Evolutionary conservation across 2,797 vertebrate genomes (phyloP), one percentile per base, ranked within the genome.

Genomic region (Labeo calbasu): DNA sequence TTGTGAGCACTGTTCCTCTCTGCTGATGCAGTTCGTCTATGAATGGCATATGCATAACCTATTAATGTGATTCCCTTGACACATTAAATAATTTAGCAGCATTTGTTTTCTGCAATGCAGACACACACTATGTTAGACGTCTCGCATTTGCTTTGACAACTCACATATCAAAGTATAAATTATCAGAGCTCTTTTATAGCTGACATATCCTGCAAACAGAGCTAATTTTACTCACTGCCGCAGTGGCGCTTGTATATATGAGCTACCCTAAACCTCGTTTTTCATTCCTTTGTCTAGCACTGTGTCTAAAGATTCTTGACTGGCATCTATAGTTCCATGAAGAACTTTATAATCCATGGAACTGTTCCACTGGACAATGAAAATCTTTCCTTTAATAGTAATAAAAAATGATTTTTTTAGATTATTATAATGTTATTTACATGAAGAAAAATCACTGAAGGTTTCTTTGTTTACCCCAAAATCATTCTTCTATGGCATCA

Each of bases 81-180:
- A 61, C 40, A 50, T 72, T 48, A 36, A 72, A 72, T 81, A 21
- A 81, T 72, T 61, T 50, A 66, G 7, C 28, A 23, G 46, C 57
- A 75, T 82, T 75, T 75, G 81, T 63, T 75, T 51, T 50, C 57
- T 75, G 69, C 55, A 61, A 5, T 46, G 40, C 55, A 25, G 53
- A 46, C 43, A 61, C 36, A 82, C 17, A n/a, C 23, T 21, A 3
- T 50, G 13, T 57, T 71, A 28, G 14, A 70, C 1, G 1, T 11
- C 6, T 65, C 1, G 2, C 40, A 12, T 40, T 81, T 81, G 70
- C 55, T 63, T 72, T 81, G 79, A 72, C 53, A 61, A 14, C 17
- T 21, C 53, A 13, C 69, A 73, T 50, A 63, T 51, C 25, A 73
- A 82, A 36, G 23, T 46, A 15, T 46, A 43, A 57, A 71, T 71